Percentiles rank a stretch among this genome's conserved stretches.
phyloP scores from a whole-genome alignment of 2,797 vertebrate species.

The Mareca strepera region DNA sequence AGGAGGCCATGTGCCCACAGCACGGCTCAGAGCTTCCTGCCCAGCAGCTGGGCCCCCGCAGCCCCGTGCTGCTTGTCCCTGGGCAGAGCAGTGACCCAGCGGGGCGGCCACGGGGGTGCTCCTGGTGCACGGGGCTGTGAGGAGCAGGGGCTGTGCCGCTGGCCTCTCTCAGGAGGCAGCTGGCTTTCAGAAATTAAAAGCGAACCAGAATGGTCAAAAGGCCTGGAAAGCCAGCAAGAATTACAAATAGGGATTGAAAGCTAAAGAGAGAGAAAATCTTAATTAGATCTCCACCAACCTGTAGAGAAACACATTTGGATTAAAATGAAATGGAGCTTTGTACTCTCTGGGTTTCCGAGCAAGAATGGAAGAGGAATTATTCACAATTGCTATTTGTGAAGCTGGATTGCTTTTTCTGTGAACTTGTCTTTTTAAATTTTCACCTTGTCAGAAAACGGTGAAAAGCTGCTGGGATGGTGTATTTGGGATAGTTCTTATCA shows the following conservation, averaged over 20 bases:
- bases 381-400: slow-evolving; percentile 1
- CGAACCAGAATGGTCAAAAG: neutral
- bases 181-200: neutral
- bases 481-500: slow-evolving; percentile 15
- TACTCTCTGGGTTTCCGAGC: neutral
- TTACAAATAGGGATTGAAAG: neutral
- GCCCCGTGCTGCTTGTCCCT: too few relatives aligned
- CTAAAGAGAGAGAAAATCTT: slow-evolving; percentile 25
- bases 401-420: slow-evolving; percentile 19
- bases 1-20: too few relatives aligned
- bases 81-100: too few relatives aligned
- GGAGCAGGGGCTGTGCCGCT: neutral
- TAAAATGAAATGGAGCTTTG: slow-evolving; percentile 50
- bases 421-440: slow-evolving; percentile 49
- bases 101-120: neutral
- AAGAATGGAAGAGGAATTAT: slow-evolving; percentile 25
- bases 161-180: neutral
- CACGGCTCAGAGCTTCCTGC: too few relatives aligned
- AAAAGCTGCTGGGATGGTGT: neutral
- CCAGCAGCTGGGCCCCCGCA: too few relatives aligned
- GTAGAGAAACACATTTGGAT: slow-evolving; percentile 6
- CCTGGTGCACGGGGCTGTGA: neutral
- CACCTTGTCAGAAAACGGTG: slow-evolving; percentile 23
- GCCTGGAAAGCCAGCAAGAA: neutral
- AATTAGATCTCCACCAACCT: slow-evolving; percentile 53